Evolutionary conservation across 2,113 vertebrate species (phyloP).

Genomic region (Cryptoleucopteryx plumbea): DNA sequence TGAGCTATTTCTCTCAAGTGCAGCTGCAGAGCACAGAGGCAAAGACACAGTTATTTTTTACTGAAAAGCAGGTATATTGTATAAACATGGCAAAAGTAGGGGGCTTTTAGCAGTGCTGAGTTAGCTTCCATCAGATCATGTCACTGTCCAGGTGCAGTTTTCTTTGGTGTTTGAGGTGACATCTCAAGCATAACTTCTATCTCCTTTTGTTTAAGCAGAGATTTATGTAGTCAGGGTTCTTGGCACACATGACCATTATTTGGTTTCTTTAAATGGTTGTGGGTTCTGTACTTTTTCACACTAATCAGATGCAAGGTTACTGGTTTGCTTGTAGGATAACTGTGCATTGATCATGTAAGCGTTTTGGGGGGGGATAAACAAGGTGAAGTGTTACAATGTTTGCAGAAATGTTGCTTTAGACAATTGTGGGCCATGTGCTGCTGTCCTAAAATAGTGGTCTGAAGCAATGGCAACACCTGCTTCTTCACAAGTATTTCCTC

Average conservation of each 20-base stretch:
- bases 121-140: neutral
- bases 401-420: neutral
- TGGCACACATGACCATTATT: neutral
- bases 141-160: neutral
- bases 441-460: neutral
- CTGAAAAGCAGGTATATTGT: neutral
- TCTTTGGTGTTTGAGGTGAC: neutral
- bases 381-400: neutral
- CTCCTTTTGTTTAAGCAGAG: neutral
- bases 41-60: neutral
- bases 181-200: neutral
- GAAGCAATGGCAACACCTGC: neutral
- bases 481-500: constrained; percentile 9
- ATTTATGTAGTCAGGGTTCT: neutral
- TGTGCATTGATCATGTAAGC: neutral
- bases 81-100: neutral
- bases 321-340: neutral
- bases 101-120: neutral
- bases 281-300: neutral
- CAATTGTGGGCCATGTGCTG: neutral
- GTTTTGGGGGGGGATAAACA: neutral
- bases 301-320: neutral
- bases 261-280: neutral
- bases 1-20: neutral
- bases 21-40: neutral